Percentiles rank a stretch among this genome's conserved stretches.
Conservation (phyloP, 2,888 invertebrate genomes). For the Nudaria mundana region DNA sequence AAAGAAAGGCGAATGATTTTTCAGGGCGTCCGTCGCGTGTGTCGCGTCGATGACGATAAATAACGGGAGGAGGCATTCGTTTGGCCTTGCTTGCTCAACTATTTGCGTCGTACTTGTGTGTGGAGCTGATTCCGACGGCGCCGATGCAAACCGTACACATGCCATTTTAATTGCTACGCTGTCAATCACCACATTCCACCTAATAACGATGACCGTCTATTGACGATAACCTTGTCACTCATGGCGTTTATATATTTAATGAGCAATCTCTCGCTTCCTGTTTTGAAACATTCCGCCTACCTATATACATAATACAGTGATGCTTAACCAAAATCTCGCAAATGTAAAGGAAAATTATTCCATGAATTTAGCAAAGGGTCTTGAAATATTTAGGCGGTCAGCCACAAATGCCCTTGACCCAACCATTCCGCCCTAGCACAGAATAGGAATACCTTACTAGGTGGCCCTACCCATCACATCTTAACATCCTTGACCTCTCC, state of each 20-base stretch:
- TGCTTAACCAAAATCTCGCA: background rate
- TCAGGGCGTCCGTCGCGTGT: slow-evolving; percentile 39
- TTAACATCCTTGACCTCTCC: too few species aligned
- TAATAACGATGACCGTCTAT: slow-evolving; percentile 42
- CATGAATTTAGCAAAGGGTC: slow-evolving; percentile 39
- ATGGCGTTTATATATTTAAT: slow-evolving; percentile 27
- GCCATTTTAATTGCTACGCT: slow-evolving; percentile 61
- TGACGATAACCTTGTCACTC: slow-evolving; percentile 36
- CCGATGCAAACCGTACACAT: slow-evolving; percentile 28
- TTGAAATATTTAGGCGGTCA: slow-evolving; percentile 36
- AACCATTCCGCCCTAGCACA: slow-evolving; percentile 25
- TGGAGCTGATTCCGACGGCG: slow-evolving; percentile 34
- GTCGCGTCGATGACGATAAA: slow-evolving; percentile 50
- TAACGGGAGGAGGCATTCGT: slow-evolving; percentile 50
- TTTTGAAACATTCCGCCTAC: slow-evolving; percentile 9
- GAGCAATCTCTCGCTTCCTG: slow-evolving; percentile 24
- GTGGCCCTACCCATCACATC: too few species aligned
- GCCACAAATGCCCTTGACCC: slow-evolving; percentile 64
- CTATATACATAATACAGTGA: slow-evolving; percentile 4
- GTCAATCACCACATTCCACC: slow-evolving; percentile 60
- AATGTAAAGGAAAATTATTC: slow-evolving; percentile 39
- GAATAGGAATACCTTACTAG: too few species aligned
- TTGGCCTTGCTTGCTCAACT: slow-evolving; percentile 69
- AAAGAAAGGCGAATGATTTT: slow-evolving; percentile 48
- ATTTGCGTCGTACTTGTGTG: slow-evolving; percentile 60